Evolutionary conservation across 2,888 invertebrate species (phyloP).

Genomic region (Cheilosia vulpina): DNA sequence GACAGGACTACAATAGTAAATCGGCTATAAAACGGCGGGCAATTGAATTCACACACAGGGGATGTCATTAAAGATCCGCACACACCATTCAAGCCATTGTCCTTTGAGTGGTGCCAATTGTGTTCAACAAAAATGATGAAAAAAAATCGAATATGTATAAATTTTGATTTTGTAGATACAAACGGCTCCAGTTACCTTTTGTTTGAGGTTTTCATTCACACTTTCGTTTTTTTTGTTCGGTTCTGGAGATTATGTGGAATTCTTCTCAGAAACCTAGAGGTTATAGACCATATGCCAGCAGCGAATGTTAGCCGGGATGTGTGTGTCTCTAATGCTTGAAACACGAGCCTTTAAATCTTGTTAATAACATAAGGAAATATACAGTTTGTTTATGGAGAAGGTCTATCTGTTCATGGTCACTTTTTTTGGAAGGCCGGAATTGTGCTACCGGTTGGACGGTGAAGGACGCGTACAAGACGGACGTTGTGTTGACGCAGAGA

Average conservation of each 20-base stretch:
- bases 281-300: slow-evolving; percentile 21
- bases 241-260: neutral
- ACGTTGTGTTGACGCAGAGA: slow-evolving; percentile 18
- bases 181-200: slow-evolving; percentile 58
- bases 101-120: slow-evolving; percentile 69
- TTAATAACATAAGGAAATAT: slow-evolving; percentile 30
- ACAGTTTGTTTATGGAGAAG: neutral
- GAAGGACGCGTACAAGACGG: neutral
- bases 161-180: slow-evolving; percentile 38
- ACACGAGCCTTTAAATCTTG: slow-evolving; percentile 58
- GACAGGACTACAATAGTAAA: slow-evolving; percentile 72
- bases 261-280: slow-evolving; percentile 13
- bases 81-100: slow-evolving; percentile 64
- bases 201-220: slow-evolving; percentile 61
- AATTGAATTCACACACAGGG: slow-evolving; percentile 68
- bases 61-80: slow-evolving; percentile 71
- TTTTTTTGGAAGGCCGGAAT: slow-evolving; percentile 55
- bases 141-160: slow-evolving; percentile 21
- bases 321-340: slow-evolving; percentile 16
- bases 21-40: slow-evolving; percentile 73
- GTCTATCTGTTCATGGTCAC: neutral
- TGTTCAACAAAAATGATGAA: slow-evolving; percentile 21
- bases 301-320: slow-evolving; percentile 23
- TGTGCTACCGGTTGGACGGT: slow-evolving; percentile 60
- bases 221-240: slow-evolving; percentile 23